Conservation (phyloP, 35 echinoderm and acorn worm genomes). For the Eucidaris tribuloides region DNA sequence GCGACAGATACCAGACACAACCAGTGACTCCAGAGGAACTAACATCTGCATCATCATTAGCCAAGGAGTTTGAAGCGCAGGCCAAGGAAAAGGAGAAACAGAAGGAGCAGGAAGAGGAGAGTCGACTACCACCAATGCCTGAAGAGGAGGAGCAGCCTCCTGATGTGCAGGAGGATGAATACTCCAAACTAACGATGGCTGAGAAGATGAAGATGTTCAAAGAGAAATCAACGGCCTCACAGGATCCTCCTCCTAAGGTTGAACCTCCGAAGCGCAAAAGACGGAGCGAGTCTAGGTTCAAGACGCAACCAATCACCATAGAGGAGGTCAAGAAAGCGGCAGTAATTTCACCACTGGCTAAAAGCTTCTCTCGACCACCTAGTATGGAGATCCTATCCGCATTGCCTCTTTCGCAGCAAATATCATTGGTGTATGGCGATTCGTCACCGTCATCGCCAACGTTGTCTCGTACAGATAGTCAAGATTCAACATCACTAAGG, state of each 20-base stretch:
- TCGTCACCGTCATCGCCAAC: too few species aligned
- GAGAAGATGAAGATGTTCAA: constrained; percentile 99
- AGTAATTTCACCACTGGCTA: constrained; percentile 70
- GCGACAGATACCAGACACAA: constrained; percentile 83
- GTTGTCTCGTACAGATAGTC: background rate
- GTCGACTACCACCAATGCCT: background rate
- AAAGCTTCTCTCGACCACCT: constrained; percentile 76
- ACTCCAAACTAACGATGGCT: constrained; percentile 70
- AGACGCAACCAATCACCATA: constrained; percentile 90
- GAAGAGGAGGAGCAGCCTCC: constrained; percentile 25
- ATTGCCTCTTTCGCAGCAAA: constrained; percentile 75
- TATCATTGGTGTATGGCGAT: constrained; percentile 69
- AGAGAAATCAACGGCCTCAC: constrained; percentile 54
- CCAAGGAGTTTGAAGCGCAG: constrained; percentile 51
- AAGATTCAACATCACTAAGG: background rate
- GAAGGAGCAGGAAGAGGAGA: constrained; percentile 34
- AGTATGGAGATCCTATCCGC: constrained; percentile 51
- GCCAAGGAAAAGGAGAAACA: constrained; percentile 9
- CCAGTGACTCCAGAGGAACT: constrained; percentile 96
- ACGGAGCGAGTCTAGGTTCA: constrained; percentile 86
- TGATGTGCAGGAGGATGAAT: constrained; percentile 79
- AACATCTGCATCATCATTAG: constrained; percentile 34
- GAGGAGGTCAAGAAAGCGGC: constrained; percentile 95
- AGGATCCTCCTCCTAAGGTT: constrained; percentile 65
- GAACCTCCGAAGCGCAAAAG: constrained; percentile 54